Evolutionary conservation across 2,113 vertebrate species (phyloP).

Genomic region (Mus spicilegus): DNA sequence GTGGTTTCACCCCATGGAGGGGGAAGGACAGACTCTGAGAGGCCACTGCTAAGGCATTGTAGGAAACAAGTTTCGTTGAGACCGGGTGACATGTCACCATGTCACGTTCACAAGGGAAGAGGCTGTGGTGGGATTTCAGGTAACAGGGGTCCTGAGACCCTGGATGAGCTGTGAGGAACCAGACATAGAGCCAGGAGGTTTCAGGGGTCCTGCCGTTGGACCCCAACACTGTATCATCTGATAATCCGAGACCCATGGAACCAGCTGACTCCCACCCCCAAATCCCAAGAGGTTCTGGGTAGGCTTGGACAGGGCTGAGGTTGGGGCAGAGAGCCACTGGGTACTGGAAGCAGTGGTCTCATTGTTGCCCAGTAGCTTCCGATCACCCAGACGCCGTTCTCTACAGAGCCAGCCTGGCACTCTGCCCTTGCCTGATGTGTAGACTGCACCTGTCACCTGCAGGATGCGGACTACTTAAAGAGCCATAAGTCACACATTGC

Average conservation of each 20-base stretch:
- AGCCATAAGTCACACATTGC: conserved; percentile 79
- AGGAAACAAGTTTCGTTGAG: background rate
- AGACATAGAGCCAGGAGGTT: fast-evolving
- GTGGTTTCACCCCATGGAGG: conserved; percentile 77
- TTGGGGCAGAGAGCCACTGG: background rate
- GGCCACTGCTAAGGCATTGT: background rate
- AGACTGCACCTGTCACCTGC: conserved; percentile 67
- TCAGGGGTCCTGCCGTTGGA: background rate
- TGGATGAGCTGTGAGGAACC: background rate
- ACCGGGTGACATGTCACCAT: too few species aligned
- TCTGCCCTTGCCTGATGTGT: conserved; percentile 67
- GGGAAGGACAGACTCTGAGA: background rate
- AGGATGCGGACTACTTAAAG: conserved; percentile 77
- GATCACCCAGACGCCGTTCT: background rate
- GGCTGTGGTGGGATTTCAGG: background rate
- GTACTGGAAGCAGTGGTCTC: background rate
- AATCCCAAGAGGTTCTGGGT: background rate
- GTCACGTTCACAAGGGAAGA: background rate
- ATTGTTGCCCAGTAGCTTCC: background rate
- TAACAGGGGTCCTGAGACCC: fast-evolving
- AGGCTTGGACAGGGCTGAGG: background rate
- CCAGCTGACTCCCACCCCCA: background rate
- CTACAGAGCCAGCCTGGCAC: too few species aligned
- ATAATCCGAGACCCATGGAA: background rate
- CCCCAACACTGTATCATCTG: background rate